phyloP scores from a whole-genome alignment of 92 coral and sea anemone species.

The Epizoanthus scotinus region DNA sequence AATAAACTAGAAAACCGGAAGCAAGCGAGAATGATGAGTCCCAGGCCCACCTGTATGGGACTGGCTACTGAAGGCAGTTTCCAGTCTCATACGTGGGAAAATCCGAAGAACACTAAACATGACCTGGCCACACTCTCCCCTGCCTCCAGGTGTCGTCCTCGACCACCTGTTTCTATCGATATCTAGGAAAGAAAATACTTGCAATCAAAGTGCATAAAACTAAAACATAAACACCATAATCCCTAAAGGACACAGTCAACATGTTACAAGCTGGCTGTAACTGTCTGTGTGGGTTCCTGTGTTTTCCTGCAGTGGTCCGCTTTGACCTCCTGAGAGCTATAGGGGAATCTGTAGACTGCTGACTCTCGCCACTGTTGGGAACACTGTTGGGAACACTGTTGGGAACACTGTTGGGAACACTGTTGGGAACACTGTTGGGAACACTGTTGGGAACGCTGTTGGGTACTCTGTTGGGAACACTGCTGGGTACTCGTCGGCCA shows the following conservation, averaged over 20 bases:
- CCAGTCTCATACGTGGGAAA: too few species aligned
- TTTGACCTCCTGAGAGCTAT: slow-evolving; percentile 22
- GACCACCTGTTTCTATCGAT: neutral
- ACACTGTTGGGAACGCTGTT: slow-evolving; percentile 9
- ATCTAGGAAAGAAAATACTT: neutral
- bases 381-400: too few species aligned
- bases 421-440: too few species aligned
- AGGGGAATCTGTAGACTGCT: neutral
- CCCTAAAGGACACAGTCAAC: slow-evolving; percentile 6
- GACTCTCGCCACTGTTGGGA: neutral
- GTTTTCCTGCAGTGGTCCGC: slow-evolving; percentile 1
- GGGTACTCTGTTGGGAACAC: neutral
- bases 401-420: too few species aligned
- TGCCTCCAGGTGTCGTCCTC: too few species aligned
- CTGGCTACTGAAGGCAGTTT: too few species aligned
- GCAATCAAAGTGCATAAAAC: neutral
- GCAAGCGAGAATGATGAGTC: too few species aligned
- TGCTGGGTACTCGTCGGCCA: neutral
- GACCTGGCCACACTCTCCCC: too few species aligned
- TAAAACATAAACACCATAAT: slow-evolving; percentile 16
- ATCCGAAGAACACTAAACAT: too few species aligned
- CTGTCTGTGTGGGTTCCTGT: neutral
- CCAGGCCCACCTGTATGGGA: too few species aligned
- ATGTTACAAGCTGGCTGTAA: neutral
- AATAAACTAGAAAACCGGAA: too few species aligned